Percentiles rank a stretch among this genome's conserved stretches.
These are phyloP conservation scores for Luehdorfia chinensis DNA, from an alignment of 1,140 invertebrate genomes.

Conservation along the genomic window DNA sequence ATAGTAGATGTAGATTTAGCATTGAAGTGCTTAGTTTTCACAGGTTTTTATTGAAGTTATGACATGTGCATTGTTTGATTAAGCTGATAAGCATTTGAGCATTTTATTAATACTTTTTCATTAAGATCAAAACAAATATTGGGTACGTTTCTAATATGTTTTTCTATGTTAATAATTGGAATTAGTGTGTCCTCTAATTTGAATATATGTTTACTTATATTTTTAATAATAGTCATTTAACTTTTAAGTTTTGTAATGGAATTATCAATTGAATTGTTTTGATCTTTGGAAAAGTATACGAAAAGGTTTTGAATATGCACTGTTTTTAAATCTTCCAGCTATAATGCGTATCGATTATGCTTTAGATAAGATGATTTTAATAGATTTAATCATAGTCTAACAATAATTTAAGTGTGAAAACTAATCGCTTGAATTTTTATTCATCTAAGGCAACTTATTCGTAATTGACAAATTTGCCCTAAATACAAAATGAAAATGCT, in stretches of 20 bases:
- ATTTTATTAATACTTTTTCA: constrained; percentile 2
- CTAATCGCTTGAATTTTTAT: constrained; percentile 40
- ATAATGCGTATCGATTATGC: constrained; percentile 6
- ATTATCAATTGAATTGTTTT: constrained; percentile 12
- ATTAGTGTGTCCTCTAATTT: no score
- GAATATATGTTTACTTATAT: no score
- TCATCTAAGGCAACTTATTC: constrained; percentile 38
- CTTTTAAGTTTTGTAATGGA: no score
- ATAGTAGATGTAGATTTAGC: constrained; percentile 57
- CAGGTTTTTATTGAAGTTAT: constrained; percentile 19
- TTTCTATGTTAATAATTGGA: no score
- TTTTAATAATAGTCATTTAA: no score
- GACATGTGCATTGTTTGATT: background rate
- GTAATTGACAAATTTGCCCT: constrained; percentile 42
- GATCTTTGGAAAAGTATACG: constrained; percentile 2
- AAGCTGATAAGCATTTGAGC: background rate
- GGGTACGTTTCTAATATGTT: no score
- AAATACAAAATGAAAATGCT: constrained; percentile 17
- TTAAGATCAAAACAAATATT: constrained; percentile 10
- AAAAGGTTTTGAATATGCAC: constrained; percentile 4
- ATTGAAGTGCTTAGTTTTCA: constrained; percentile 58
- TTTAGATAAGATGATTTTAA: constrained; percentile 8
- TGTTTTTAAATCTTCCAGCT: constrained; percentile 14
- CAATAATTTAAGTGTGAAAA: constrained; percentile 41
- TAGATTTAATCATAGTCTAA: constrained; percentile 13